Base-by-base conservation (phyloP, 2,797 vertebrate genomes). In the Heteromormyrus szaboi region DNA sequence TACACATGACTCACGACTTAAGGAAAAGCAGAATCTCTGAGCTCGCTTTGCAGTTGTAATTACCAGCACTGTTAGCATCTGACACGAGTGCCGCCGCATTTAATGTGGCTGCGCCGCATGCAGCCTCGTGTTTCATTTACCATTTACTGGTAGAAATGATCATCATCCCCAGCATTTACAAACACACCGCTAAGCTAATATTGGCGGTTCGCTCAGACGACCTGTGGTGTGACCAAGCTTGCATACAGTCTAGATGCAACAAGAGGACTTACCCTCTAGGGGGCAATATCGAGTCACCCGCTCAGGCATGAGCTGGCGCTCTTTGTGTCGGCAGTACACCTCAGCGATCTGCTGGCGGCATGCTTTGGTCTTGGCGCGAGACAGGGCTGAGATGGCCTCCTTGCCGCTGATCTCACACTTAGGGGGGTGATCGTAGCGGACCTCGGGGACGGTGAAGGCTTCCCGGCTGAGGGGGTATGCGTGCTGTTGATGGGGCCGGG, bases 381-480 rank as follows among this genome's bases (percentile, higher is more conserved):
- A 97, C 87, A 99, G 95, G 56, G 99, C 98, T 0, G 98, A 99
- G 91, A 99, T 96, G 5, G 97, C 98, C 92, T 99, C 99, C 93
- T 99, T 99, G 90, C 98, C 98, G 0, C 96, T 96, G 92, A 99
- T 98, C 93, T 99, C 99, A 1, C 99, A 99, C 93, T 95, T 96
- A 1, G 97, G 97, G 0, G 95, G 94, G 17, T 97, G 96, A 62
- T 99, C 97, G 0, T 97, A 96, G 19, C 94, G 96, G 88, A 96
- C 92, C 87, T 98, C 97, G 0, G 96, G 94, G 11, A 93, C 91
- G 0, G 93, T 93, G 19, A 37, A 0, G 88, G 89, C 90, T 92
- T 93, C 90, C 90, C 95, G 92, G 81, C 91, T 90, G 93, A 93
- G 0, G 92, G 94, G 87, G 95, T 96, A 90, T 95, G 95, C 83